Conservation (phyloP, 92 coral and sea anemone species). For the Phenganax subtilis region DNA sequence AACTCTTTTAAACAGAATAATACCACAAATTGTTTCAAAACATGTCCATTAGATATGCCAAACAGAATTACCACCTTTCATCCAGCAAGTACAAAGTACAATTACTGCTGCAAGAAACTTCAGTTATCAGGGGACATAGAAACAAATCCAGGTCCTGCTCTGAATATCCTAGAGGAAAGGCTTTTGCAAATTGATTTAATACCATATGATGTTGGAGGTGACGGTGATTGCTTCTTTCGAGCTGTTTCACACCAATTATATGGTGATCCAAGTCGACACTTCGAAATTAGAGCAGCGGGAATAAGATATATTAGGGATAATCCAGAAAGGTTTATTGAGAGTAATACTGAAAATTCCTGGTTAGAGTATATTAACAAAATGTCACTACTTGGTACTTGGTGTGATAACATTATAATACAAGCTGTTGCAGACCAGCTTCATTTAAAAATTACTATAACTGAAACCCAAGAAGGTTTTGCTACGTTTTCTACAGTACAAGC, state of each 20-base stretch:
- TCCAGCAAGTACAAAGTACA: neutral
- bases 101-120: neutral
- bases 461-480: conserved; percentile 49
- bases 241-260: conserved; percentile 34
- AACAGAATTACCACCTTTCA: too few relatives aligned
- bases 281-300: conserved; percentile 44
- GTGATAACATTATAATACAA: conserved; percentile 52
- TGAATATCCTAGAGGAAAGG: neutral
- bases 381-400: conserved; percentile 65
- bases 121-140: conserved; percentile 5
- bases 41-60: too few relatives aligned
- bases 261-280: conserved; percentile 44
- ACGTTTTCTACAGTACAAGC: conserved; percentile 49
- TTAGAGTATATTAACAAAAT: conserved; percentile 49
- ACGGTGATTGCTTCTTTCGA: conserved; percentile 25
- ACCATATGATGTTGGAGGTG: conserved; percentile 42
- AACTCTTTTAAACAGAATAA: too few relatives aligned
- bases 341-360: conserved; percentile 49
- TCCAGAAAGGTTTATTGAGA: conserved; percentile 59
- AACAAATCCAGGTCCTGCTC: conserved; percentile 8
- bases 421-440: conserved; percentile 58
- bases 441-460: conserved; percentile 54
- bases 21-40: too few relatives aligned
- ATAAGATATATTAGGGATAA: conserved; percentile 45
- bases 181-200: neutral